phyloP scores from a whole-genome alignment of 2,888 invertebrate species.

The Leptinotarsa tumamoca region DNA sequence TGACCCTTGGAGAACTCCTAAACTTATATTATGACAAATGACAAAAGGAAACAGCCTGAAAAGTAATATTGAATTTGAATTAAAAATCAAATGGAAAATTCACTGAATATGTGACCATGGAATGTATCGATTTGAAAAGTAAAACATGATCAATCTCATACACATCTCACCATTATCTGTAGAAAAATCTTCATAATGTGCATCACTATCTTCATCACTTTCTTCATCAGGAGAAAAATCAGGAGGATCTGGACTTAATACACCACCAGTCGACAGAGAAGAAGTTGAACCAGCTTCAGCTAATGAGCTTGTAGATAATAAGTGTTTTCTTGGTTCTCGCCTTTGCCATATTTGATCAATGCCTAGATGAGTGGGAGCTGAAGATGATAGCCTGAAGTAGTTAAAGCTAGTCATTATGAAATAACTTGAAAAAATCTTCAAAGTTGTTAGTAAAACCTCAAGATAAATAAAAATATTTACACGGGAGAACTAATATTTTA shows the following conservation, averaged over 20 bases:
- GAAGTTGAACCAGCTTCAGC: constrained; percentile 89
- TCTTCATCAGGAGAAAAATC: constrained; percentile 84
- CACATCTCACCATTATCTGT: constrained; percentile 77
- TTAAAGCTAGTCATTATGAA: not conserved
- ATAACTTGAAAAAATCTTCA: too few species aligned
- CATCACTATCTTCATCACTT: constrained; percentile 86
- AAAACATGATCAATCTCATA: not conserved
- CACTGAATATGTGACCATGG: not conserved
- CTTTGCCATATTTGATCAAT: constrained; percentile 88
- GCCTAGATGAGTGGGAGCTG: constrained; percentile 87
- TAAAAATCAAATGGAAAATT: too few species aligned
- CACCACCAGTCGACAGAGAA: constrained; percentile 84
- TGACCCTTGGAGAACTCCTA: too few species aligned
- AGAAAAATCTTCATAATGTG: constrained; percentile 87
- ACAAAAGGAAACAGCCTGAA: too few species aligned
- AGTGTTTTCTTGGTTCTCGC: constrained; percentile 87
- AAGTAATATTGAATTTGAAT: too few species aligned
- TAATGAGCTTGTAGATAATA: constrained; percentile 85
- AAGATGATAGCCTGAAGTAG: constrained; percentile 78
- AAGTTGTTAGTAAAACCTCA: too few species aligned
- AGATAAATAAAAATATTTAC: too few species aligned
- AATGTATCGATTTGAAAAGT: not conserved
- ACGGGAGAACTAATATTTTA: too few species aligned
- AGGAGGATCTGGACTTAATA: constrained; percentile 84
- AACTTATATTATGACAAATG: too few species aligned